Evolutionary conservation across 2,797 vertebrate genomes (phyloP).

Genomic region (Simalia tracyae): DNA sequence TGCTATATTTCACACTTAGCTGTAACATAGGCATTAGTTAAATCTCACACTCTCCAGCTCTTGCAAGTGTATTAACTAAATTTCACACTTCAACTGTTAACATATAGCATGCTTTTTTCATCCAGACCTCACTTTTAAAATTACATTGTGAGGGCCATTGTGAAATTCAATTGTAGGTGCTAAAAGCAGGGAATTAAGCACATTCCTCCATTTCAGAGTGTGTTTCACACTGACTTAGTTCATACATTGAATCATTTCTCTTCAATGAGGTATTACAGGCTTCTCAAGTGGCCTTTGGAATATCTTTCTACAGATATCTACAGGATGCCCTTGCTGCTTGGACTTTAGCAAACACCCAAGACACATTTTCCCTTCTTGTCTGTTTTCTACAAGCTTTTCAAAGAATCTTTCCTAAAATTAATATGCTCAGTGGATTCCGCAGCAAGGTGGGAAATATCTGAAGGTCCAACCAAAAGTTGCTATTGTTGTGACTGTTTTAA

Average conservation of each 20-base stretch:
- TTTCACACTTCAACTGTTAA: conserved; percentile 15
- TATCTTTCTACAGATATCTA: too few species aligned
- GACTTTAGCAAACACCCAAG: background rate
- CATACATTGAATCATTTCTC: background rate
- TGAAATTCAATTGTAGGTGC: background rate
- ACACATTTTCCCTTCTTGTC: background rate
- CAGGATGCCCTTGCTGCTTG: background rate
- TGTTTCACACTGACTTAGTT: background rate
- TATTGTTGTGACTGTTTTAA: background rate
- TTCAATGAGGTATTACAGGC: background rate
- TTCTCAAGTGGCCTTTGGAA: background rate
- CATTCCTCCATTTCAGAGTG: background rate
- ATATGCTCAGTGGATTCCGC: background rate
- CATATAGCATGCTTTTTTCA: background rate
- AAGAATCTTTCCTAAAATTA: background rate
- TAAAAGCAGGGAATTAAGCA: background rate
- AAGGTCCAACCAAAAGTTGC: background rate
- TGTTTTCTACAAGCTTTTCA: background rate
- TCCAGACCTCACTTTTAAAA: background rate
- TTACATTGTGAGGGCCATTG: background rate
- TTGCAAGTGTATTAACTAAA: conserved; percentile 11
- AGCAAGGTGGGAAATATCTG: background rate
- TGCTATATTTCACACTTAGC: conserved; percentile 7
- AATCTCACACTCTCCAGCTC: conserved; percentile 15
- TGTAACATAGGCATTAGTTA: background rate